Base-by-base conservation (phyloP, 1,140 invertebrate species). In the Delia radicum region DNA sequence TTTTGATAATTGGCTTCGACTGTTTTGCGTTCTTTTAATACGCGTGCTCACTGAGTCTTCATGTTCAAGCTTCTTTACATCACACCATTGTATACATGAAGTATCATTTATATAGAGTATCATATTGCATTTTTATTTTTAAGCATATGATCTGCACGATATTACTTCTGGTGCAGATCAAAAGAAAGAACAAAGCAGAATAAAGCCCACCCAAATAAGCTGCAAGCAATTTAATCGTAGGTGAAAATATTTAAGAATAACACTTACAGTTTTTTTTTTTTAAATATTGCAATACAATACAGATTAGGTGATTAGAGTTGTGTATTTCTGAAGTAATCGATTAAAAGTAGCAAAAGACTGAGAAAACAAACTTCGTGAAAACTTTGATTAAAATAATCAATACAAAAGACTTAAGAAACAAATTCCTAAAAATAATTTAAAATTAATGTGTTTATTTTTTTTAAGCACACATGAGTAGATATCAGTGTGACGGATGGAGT, bases 1-100 rank as follows among this genome's bases (percentile, higher is more conserved):
- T 74, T 74, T 74, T 74, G 18, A 74, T 74, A 74, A 74, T 74
- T 74, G 74, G 74, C 74, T 74, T 74, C 28, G 74, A 74, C 48
- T 37, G 42, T 18, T 55, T 55, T 21, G 21, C 7, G 18, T 69
- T 69, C 4, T 13, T 15, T 29, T 28, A 15, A 65, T 37, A 33
- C 31, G 65, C 65, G 29, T 33, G 29, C 29, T 33, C 29, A 37
- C 15, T 69, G 65, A 65, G 7, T 12, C 13, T 29, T 42, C 62
- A 65, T 33, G n/a, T 27, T 24, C 10, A n/a, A 37, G 65, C 65
- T 33, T 65, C 62, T 65, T 65, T 33, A 33, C n/a, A 69, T 69
- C 48, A 55, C 48, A 55, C 48, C 18, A 55, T 5, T 37, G 13
- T 37, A 10, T 55, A 55, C 3, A 55, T 21, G n/a, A n/a, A n/a